Base-by-base conservation (phyloP, 2,888 invertebrate genomes). In the Eilema depressum region DNA sequence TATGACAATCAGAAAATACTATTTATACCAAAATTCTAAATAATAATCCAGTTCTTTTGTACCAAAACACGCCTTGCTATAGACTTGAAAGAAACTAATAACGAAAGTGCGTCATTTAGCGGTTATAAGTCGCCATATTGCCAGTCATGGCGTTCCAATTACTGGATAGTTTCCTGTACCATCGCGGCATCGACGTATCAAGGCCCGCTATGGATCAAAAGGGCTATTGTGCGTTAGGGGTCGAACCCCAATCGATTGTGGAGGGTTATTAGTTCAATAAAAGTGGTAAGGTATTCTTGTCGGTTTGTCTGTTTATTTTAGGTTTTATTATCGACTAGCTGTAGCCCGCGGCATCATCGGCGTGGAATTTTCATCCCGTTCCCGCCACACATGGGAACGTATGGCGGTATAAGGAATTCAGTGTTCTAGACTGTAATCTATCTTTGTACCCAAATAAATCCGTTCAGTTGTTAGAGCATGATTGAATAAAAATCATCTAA, bases 101-200 rank as follows among this genome's bases (percentile, higher is more conserved):
- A 33, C n/a, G 10, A 59, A 66, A 77, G 63, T 62, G 68, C 69
- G 71, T 60, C 65, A 71, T 74, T 69, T 72, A 63, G 30, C 60
- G 28, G 56, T 68, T 66, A 71, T 37, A 75, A 37, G 37, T n/a
- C 30, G 30, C 59, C 33, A 64, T 71, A 56, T 26, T 67, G 75
- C 66, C 17, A 67, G 72, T 78, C 78, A 78, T 66, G 68, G 64
- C 59, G 62, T 57, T 70, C 75, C 78, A 78, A 78, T 78, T 76
- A 74, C 68, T 8, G 41, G 61, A 75, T 78, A 75, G 78, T 74
- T 76, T 71, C 47, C 76, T 69, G 57, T 33, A 23, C 30, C 65
- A 47, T 68, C 63, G 62, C 47, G n/a, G 25, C 65, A 47, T 68
- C 63, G 62, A 57, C 23, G 25, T 69, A 62, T 63, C 70, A 70